These are phyloP conservation scores for Sorex fumeus DNA, from an alignment of 2,113 vertebrate species.

Conservation along the genomic window DNA sequence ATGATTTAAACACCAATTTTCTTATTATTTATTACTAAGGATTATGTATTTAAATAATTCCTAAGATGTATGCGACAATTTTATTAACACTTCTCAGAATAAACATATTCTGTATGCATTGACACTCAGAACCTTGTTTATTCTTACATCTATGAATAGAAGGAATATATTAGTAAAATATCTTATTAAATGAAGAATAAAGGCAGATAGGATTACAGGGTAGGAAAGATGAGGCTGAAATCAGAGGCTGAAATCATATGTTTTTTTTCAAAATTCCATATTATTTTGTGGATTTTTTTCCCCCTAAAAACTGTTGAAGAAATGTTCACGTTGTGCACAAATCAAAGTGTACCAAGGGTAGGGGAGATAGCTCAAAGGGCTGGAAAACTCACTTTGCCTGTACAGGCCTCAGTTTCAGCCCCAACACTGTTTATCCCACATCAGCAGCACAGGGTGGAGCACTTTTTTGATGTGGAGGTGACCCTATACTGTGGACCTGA, in stretches of 20 bases:
- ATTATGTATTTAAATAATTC: slow-evolving; percentile 9
- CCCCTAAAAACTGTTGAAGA: neutral
- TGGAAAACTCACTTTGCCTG: no score
- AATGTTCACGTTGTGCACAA: neutral
- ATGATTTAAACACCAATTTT: neutral
- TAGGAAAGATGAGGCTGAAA: neutral
- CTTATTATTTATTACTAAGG: slow-evolving; percentile 28
- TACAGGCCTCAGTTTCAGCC: no score
- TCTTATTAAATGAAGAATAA: neutral
- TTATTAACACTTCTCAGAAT: neutral
- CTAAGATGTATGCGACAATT: neutral
- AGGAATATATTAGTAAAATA: neutral
- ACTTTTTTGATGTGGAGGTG: no score
- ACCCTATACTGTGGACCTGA: no score
- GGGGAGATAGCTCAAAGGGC: no score
- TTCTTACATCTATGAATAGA: neutral
- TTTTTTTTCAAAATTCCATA: neutral
- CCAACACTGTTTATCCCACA: no score
- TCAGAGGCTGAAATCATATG: neutral
- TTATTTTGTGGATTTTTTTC: neutral
- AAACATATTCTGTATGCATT: neutral
- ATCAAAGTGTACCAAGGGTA: neutral
- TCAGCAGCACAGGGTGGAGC: no score
- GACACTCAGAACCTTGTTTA: neutral
- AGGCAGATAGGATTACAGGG: neutral